Evolutionary conservation across 2,888 invertebrate species (phyloP).

Genomic region (Acanthosepion pharaonis): DNA sequence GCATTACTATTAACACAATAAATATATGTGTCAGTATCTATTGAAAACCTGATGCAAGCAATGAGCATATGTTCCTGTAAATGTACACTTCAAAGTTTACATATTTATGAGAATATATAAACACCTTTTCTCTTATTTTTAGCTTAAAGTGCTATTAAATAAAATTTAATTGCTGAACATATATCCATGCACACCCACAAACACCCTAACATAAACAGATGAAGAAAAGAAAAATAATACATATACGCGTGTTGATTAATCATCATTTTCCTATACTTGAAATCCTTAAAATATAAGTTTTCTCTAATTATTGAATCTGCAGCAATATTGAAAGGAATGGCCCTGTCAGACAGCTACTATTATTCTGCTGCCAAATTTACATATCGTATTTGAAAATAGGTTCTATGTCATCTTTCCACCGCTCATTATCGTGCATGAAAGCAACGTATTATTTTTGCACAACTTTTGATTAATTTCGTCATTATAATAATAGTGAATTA

Average conservation of each 20-base stretch:
- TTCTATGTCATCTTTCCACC: neutral
- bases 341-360: neutral
- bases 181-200: neutral
- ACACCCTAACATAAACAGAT: neutral
- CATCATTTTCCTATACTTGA: neutral
- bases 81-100: neutral
- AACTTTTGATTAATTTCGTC: neutral
- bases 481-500: neutral
- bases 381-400: neutral
- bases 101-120: neutral
- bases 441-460: neutral
- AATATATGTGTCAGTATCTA: neutral
- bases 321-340: slow-evolving; percentile 3
- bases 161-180: neutral
- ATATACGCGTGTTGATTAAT: neutral
- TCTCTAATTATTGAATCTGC: neutral
- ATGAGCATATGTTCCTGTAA: neutral
- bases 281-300: neutral
- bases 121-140: neutral
- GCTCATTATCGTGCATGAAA: neutral
- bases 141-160: neutral
- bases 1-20: neutral
- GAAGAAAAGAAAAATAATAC: neutral
- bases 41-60: neutral
- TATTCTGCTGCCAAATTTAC: neutral